Base-by-base conservation (phyloP, 2,113 vertebrate genomes). In the Melanerpes aurifrons region DNA sequence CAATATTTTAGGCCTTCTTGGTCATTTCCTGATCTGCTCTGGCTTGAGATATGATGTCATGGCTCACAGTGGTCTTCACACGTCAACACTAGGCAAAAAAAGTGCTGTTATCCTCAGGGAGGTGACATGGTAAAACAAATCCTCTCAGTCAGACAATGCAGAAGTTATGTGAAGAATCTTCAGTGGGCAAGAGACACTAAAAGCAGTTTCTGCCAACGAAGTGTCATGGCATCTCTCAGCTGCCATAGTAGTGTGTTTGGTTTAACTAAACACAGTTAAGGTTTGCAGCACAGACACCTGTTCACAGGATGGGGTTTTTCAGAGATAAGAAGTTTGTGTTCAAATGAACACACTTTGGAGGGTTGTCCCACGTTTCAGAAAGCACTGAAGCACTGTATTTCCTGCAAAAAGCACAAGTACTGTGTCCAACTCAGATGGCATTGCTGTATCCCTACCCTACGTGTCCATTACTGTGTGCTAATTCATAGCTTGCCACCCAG, bases 101-200 rank as follows among this genome's bases (percentile, higher is more conserved):
- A 69, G 85, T 53, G 80, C 79, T 58, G 85, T 95, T 95, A 96
- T 92, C 85, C 96, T 92, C 37, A 4, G 86, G 81, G 84, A 90
- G 62, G 89, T 87, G 94, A 91, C 95, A 95, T 13, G 45, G 82
- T 90, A 78, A 95, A 95, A 68, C 82, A 89, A 95, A 90, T 79
- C 79, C 95, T 93, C 94, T 87, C 63, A 67, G 69, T 83, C 75
- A 72, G 82, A 77, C 82, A 67, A 82, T 45, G 91, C 59, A 58
- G 71, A 32, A 92, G 77, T 43, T 92, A 96, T 90, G 94, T 78
- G 69, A 95, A 62, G 95, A 92, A 97, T 97, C 75, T 96, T 78
- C 54, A 94, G 90, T 74, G 37, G 91, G 40, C 66, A 85, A 86
- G 24, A 75, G 89, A 91, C 29, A 7, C 86, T 76, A 57, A 86